These are phyloP conservation scores for Sus scrofa DNA, from an alignment of 2,113 vertebrate genomes.

Conservation along the genomic window T2T-Sscrofa CM000812.6:118058001-118058500, in stretches of 20 bases:
- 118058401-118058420: not conserved
- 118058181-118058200: not conserved
- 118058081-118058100: not conserved
- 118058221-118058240: not conserved
- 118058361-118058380: constrained; percentile 4
- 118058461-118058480: not conserved
- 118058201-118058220: not conserved
- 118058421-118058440: not conserved
- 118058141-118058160: not conserved
- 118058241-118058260: not conserved
- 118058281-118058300: not conserved
- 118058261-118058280: not conserved
- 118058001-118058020: constrained; percentile 23
- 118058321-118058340: constrained; percentile 25
- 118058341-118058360: not conserved
- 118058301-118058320: constrained; percentile 20
- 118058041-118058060: not conserved
- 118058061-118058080: constrained; percentile 1
- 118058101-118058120: constrained; percentile 5
- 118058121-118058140: not conserved
- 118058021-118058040: not conserved
- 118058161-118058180: not conserved
- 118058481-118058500: not conserved
- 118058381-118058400: not conserved
- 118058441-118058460: not conserved